phyloP scores from a whole-genome alignment of 1,140 invertebrate genomes.

The Helicoverpa zea region DNA sequence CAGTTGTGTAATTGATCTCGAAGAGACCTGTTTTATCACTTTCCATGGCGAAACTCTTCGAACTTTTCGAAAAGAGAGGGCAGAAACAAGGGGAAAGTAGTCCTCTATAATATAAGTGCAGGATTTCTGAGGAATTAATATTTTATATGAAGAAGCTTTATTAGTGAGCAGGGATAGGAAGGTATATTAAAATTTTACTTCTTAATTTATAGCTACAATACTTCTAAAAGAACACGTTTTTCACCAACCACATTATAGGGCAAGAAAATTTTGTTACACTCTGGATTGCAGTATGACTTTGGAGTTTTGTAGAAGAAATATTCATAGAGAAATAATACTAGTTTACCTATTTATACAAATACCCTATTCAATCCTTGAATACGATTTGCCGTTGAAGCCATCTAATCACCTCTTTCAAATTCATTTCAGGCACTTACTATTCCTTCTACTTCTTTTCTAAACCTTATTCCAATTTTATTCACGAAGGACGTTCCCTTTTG shows the following conservation, averaged over 20 bases:
- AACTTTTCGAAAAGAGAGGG: background rate
- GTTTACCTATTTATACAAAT: background rate
- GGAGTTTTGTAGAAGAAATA: no score
- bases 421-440: conserved; percentile 1
- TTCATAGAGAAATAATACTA: no score
- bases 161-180: no score
- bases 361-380: background rate
- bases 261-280: no score
- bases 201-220: no score
- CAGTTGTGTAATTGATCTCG: conserved; percentile 45
- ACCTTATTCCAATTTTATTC: conserved; percentile 16
- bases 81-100: background rate
- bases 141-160: background rate
- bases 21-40: conserved; percentile 29
- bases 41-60: background rate
- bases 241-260: no score
- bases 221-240: no score
- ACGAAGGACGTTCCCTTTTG: background rate
- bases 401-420: background rate
- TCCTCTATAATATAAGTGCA: background rate
- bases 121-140: background rate
- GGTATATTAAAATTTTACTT: no score
- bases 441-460: background rate
- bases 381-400: background rate
- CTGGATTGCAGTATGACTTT: no score